Evolutionary conservation across 2,888 invertebrate species (phyloP), one percentile per base, ranked within the genome.

Genomic region (Dolichopus griseipennis): DNA sequence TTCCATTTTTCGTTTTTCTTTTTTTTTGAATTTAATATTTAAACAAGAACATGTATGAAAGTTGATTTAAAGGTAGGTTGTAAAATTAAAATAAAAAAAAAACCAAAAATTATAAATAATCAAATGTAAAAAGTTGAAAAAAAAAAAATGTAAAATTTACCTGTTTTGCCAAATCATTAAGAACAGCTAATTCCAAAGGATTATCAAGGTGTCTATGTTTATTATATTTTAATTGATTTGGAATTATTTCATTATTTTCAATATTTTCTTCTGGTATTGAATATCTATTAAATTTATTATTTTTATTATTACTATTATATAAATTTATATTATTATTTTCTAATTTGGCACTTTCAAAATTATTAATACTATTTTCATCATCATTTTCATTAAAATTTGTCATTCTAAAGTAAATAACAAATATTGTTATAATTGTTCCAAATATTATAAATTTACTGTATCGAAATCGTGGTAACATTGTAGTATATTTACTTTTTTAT

Each of bases 391-490:
- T 20, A n/a, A 69, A 18, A 66, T 75, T 76, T 12, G 73, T 65
- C 43, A 80, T 78, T 74, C 78, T 80, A 66, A 78, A 75, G 70
- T 79, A 80, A 12, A 80, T 73, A 43, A 80, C 72, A 68, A 80
- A 79, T 72, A 79, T 78, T 67, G 78, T 72, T 64, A 76, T 75
- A 52, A 80, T 78, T 34, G 79, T 74, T 41, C 75, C 73, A 69
- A 80, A 78, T 69, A 80, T 75, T 64, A 80, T 76, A 64, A 80
- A 69, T 74, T 80, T 80, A 69, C 79, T 78, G 70, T 80, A 80
- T 33, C 73, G 80, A 70, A 79, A 76, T 74, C 79, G 77, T 73
- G 78, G 79, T 74, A 79, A 74, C 80, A 80, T 75, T 76, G 68
- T 52, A 22, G n/a, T 27, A 27, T 27, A 27, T 27, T 27, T 34